These are phyloP conservation scores for Neoniphon sammara DNA, from an alignment of 2,797 vertebrate genomes.

Conservation along the genomic window DNA sequence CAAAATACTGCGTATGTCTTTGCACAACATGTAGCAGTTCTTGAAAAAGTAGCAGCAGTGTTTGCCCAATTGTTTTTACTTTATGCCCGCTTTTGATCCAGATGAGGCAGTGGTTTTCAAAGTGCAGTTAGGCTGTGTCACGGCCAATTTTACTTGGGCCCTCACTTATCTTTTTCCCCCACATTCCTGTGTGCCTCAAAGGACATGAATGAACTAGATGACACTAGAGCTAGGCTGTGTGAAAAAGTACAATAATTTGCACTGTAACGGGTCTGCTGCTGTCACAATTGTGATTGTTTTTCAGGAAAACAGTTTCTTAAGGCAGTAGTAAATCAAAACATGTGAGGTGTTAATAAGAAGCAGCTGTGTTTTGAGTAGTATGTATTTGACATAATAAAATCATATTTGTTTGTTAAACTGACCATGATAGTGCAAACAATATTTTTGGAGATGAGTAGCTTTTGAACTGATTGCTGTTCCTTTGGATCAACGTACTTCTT, in stretches of 20 bases:
- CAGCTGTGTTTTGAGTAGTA: background rate
- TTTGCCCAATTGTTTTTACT: background rate
- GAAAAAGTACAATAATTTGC: too few relatives aligned
- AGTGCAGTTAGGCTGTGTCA: background rate
- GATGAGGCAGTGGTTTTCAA: background rate
- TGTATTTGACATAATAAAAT: background rate
- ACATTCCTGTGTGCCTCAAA: background rate
- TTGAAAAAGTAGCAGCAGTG: background rate
- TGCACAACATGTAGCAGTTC: background rate
- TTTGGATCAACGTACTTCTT: background rate
- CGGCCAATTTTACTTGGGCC: background rate
- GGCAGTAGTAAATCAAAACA: too few relatives aligned
- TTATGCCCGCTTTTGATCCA: background rate
- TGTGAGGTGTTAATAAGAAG: background rate
- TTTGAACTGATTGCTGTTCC: constrained; percentile 17
- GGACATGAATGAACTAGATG: background rate
- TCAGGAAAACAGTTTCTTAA: too few relatives aligned
- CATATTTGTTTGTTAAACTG: background rate
- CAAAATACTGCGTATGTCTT: background rate
- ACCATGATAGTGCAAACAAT: background rate
- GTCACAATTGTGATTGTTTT: too few relatives aligned
- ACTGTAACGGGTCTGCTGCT: too few relatives aligned
- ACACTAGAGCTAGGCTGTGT: too few relatives aligned
- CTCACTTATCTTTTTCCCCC: background rate
- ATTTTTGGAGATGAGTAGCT: constrained; percentile 10